Base-by-base conservation (phyloP, 1,140 invertebrate genomes). In the Solenopsis invicta region DNA sequence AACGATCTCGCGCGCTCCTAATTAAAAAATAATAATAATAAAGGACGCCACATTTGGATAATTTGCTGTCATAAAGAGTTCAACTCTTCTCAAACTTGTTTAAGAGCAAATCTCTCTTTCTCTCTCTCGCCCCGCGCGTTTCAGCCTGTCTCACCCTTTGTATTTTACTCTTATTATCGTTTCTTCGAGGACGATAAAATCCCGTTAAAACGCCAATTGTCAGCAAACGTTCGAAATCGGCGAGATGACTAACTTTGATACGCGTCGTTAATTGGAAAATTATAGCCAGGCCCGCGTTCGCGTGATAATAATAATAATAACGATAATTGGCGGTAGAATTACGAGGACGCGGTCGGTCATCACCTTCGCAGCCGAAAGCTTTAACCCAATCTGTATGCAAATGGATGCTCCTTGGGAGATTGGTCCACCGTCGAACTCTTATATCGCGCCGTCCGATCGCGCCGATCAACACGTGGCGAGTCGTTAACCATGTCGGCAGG, bases 261-360 rank as follows among this genome's bases (percentile, higher is more conserved):
- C 9, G 21, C 29, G 24, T 29, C 37, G 45, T 74, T 89, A 89
- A 89, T 89, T 89, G 88, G 84, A 87, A 89, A 50, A 89, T 89
- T 89, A 61, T 12, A 89, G 61, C 24, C 24, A 52, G 9, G 48
- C 29, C 37, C 48, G 48, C 2, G n/a, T 24, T 24, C 54, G 66
- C 52, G 21, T 24, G 16, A 16, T 69, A 62, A 74, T 54, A 84
- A 84, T 13, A 71, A 81, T 64, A 52, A 61, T 45, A 67, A 71
- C 21, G 61, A 77, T 85, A 76, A 87, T 77, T 61, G 72, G 37
- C 18, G 86, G 9, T 4, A 5, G 29, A 69, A 76, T 78, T 77
- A 86, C 75, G n/a, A 45, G 66, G 48, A 71, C 12, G 21, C 1
- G 13, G 59, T n/a, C 62, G 74, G 75, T 61, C 50, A 52, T 76